These are phyloP conservation scores for Gallirallus australis DNA, from an alignment of 2,797 vertebrate genomes.

Conservation along the genomic window DNA sequence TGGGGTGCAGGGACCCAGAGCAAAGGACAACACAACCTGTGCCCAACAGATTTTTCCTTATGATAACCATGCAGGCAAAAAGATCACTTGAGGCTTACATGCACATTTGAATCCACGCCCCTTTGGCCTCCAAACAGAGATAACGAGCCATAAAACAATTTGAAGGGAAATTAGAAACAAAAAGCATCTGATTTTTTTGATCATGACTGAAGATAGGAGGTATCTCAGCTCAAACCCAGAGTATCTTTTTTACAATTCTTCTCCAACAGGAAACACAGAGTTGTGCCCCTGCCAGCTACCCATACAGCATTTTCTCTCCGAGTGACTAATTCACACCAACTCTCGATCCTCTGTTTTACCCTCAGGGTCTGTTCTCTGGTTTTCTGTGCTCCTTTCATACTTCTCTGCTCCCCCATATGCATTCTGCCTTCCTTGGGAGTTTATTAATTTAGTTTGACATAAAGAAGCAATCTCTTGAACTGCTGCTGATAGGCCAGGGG, in stretches of 20 bases:
- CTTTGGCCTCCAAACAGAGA: conserved; percentile 13
- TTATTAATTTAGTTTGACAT: background rate
- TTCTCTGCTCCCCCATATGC: background rate
- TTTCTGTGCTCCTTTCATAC: background rate
- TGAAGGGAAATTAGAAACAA: conserved; percentile 42
- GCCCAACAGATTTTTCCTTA: background rate
- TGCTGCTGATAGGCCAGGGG: background rate
- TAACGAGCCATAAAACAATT: background rate
- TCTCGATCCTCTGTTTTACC: background rate
- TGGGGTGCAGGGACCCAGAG: background rate
- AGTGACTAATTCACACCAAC: background rate
- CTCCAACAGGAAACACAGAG: background rate
- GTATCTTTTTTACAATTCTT: conserved; percentile 21
- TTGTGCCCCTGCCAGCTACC: background rate
- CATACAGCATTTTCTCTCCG: background rate
- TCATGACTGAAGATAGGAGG: background rate
- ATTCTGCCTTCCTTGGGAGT: background rate
- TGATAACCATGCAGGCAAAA: background rate
- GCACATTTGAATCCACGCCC: background rate
- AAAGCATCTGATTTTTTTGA: conserved; percentile 8
- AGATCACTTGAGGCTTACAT: background rate
- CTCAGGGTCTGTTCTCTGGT: background rate
- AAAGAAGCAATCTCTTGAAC: background rate
- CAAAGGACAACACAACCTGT: background rate
- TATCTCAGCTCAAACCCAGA: background rate